Conservation (phyloP, 2,797 vertebrate genomes). For the Eospalax fontanierii region DNA sequence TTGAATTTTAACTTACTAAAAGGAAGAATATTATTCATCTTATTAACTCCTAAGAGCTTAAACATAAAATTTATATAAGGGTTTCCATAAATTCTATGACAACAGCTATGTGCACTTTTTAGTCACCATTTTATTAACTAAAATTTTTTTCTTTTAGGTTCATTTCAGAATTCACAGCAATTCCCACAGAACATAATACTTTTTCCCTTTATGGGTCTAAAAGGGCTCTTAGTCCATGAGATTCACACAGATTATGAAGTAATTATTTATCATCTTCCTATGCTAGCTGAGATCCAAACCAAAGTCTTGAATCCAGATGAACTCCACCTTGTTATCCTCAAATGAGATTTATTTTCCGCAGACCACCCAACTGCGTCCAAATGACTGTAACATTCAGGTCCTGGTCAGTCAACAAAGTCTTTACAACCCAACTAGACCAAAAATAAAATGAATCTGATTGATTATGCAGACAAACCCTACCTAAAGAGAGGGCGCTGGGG, state of each 20-base stretch:
- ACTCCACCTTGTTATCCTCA: constrained; percentile 40
- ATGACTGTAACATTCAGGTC: constrained; percentile 66
- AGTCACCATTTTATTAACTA: background rate
- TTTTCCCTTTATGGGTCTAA: constrained; percentile 21
- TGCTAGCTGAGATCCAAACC: constrained; percentile 51
- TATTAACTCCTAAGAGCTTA: constrained; percentile 14
- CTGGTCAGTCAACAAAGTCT: constrained; percentile 47
- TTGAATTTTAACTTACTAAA: constrained; percentile 63
- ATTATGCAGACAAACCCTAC: constrained; percentile 66
- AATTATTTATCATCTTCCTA: constrained; percentile 67
- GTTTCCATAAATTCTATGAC: constrained; percentile 4
- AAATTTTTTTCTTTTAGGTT: constrained; percentile 30
- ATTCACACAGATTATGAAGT: constrained; percentile 27
- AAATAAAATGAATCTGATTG: constrained; percentile 52
- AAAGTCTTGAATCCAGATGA: constrained; percentile 66
- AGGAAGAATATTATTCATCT: constrained; percentile 31
- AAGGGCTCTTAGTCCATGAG: constrained; percentile 30
- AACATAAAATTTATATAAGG: constrained; percentile 25
- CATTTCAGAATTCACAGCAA: constrained; percentile 59
- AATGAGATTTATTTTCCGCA: constrained; percentile 63
- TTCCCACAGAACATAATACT: constrained; percentile 46
- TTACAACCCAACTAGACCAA: constrained; percentile 48
- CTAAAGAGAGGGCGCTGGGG: constrained; percentile 22
- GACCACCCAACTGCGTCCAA: constrained; percentile 75
- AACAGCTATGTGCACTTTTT: background rate